Percentiles rank a stretch among this genome's conserved stretches.
phyloP scores from a whole-genome alignment of 2,888 invertebrate genomes.

The Zelleria hepariella region DNA sequence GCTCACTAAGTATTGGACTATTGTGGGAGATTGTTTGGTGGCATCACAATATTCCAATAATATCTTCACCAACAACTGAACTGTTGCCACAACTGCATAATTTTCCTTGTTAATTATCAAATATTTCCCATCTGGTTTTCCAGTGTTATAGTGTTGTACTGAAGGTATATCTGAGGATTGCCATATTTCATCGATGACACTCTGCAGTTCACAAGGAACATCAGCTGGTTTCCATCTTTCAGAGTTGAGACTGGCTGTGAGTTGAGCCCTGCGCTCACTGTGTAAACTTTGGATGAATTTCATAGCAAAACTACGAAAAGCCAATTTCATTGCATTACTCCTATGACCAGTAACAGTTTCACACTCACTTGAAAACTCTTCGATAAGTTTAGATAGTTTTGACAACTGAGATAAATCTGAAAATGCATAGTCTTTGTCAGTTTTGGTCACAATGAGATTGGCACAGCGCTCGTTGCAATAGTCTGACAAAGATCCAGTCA shows the following conservation, averaged over 20 bases:
- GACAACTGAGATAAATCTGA: constrained; percentile 83
- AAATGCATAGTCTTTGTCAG: constrained; percentile 78
- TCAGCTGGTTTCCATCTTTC: constrained; percentile 96
- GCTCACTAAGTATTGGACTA: constrained; percentile 85
- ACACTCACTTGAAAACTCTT: constrained; percentile 83
- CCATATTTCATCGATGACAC: constrained; percentile 81
- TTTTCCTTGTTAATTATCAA: constrained; percentile 79
- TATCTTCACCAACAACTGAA: constrained; percentile 89
- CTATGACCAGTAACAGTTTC: constrained; percentile 80
- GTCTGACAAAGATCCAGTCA: constrained; percentile 87
- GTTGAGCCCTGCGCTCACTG: constrained; percentile 86
- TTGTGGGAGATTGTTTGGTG: constrained; percentile 81
- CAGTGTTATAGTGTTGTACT: constrained; percentile 40
- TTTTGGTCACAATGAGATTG: constrained; percentile 85
- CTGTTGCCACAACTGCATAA: constrained; percentile 85
- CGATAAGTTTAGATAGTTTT: constrained; percentile 81
- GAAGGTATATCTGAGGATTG: constrained; percentile 63
- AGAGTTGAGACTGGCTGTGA: constrained; percentile 86
- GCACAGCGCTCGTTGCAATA: constrained; percentile 94
- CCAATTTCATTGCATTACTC: constrained; percentile 84
- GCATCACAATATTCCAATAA: constrained; percentile 93
- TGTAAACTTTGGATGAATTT: constrained; percentile 94
- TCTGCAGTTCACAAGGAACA: constrained; percentile 91
- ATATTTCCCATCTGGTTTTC: constrained; percentile 65
- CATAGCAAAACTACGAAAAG: constrained; percentile 89